Evolutionary conservation across 2,888 invertebrate genomes (phyloP).

Genomic region (Ochropacha duplaris): DNA sequence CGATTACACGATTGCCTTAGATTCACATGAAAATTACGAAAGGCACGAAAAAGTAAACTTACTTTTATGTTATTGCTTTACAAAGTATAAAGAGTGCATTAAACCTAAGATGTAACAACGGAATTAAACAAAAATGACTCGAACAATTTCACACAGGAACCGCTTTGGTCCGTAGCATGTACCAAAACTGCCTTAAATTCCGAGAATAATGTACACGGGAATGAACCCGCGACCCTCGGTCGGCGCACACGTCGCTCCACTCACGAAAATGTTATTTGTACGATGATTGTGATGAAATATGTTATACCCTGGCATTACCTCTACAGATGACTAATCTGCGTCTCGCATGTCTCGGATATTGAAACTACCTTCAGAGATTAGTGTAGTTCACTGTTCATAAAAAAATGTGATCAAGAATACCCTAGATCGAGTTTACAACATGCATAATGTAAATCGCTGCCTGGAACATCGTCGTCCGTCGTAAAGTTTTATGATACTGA

Average conservation of each 20-base stretch:
- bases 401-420: constrained; percentile 8
- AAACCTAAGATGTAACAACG: constrained; percentile 10
- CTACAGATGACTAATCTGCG: constrained; percentile 37
- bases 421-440: constrained; percentile 19
- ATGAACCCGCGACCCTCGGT: constrained; percentile 55
- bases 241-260: constrained; percentile 38
- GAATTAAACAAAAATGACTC: constrained; percentile 20
- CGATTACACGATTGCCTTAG: too few species aligned
- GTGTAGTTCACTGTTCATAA: constrained; percentile 10
- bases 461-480: constrained; percentile 8
- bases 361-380: constrained; percentile 14
- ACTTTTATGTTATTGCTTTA: not conserved
- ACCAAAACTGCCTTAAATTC: constrained; percentile 42
- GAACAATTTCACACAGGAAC: constrained; percentile 20
- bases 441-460: constrained; percentile 10
- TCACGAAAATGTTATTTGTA: constrained; percentile 62
- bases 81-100: constrained; percentile 1
- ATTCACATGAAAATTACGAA: not conserved
- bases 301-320: constrained; percentile 18
- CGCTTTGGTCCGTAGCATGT: constrained; percentile 20
- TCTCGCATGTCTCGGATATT: constrained; percentile 23
- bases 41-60: not conserved
- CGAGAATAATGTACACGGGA: constrained; percentile 42
- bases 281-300: constrained; percentile 40
- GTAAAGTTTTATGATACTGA: constrained; percentile 22